A percentile compares a stretch with the other conserved stretches of the same genome.
These are phyloP conservation scores for Norana najaformis DNA, from an alignment of 2,888 invertebrate species.

Conservation along the genomic window DNA sequence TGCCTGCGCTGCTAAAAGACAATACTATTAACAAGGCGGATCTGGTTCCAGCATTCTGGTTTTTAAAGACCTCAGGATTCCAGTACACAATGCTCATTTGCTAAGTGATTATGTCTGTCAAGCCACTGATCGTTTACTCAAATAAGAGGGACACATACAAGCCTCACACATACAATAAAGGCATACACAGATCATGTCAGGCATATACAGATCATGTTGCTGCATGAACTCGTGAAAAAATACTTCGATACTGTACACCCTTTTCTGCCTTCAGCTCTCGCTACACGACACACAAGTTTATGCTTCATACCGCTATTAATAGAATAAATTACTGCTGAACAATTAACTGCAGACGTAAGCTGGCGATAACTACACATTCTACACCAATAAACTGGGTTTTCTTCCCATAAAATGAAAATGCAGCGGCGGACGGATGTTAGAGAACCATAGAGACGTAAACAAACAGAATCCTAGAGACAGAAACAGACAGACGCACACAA, in stretches of 20 bases:
- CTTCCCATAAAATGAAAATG: not conserved
- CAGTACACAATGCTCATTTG: not conserved
- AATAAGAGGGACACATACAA: no score
- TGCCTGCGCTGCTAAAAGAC: no score
- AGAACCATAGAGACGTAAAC: not conserved
- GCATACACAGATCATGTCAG: no score
- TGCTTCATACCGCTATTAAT: not conserved
- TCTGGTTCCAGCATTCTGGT: not conserved
- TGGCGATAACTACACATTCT: not conserved
- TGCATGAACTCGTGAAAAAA: no score
- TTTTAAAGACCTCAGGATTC: not conserved
- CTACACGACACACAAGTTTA: constrained; percentile 3
- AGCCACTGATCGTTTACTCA: not conserved
- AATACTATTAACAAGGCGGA: not conserved
- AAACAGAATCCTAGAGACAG: not conserved
- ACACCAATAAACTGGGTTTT: not conserved
- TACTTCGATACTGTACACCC: not conserved
- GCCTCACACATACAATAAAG: no score
- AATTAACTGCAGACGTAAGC: not conserved
- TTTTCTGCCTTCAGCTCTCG: not conserved
- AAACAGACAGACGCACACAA: not conserved
- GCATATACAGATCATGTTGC: no score
- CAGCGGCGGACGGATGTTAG: not conserved
- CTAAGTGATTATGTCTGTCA: not conserved
- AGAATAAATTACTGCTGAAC: not conserved